Evolutionary conservation across 2,888 invertebrate species (phyloP).

Genomic region (Dynastes grantii): DNA sequence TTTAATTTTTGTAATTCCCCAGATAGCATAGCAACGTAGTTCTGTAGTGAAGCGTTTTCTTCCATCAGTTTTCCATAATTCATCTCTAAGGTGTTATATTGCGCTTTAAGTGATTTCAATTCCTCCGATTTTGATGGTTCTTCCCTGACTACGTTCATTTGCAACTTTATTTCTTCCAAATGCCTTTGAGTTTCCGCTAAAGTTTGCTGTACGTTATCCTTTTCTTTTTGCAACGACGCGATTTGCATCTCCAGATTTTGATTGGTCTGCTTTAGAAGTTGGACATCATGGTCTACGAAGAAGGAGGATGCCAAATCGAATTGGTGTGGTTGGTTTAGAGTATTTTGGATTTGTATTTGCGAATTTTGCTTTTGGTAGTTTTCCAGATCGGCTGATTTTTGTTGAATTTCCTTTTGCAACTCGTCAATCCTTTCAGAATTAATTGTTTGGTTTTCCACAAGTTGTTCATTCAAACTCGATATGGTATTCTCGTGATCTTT

Average conservation of each 20-base stretch:
- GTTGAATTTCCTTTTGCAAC: slow-evolving; percentile 11
- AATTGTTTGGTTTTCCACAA: not conserved
- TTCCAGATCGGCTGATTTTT: slow-evolving; percentile 29
- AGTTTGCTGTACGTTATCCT: slow-evolving; percentile 9
- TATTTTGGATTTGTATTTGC: not conserved
- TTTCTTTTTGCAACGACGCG: slow-evolving; percentile 27
- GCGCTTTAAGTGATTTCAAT: slow-evolving; percentile 38
- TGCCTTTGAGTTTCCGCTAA: slow-evolving; percentile 61
- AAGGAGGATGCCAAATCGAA: slow-evolving; percentile 20
- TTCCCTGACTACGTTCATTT: slow-evolving; percentile 47
- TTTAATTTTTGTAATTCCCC: slow-evolving; percentile 9
- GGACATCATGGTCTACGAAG: slow-evolving; percentile 15
- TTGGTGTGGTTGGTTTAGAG: not conserved
- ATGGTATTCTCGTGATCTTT: slow-evolving; percentile 41
- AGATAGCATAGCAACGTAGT: not conserved
- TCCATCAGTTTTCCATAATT: slow-evolving; percentile 31
- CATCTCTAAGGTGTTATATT: slow-evolving; percentile 36
- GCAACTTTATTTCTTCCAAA: slow-evolving; percentile 58
- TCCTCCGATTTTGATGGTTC: slow-evolving; percentile 57
- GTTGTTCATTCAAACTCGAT: slow-evolving; percentile 13
- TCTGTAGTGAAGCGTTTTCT: slow-evolving; percentile 34
- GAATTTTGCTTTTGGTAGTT: slow-evolving; percentile 1
- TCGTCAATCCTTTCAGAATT: slow-evolving; percentile 1
- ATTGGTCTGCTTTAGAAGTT: slow-evolving; percentile 28
- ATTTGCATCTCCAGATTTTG: slow-evolving; percentile 33